Evolutionary conservation across 2,888 invertebrate genomes (phyloP).

Genomic region (Xanthorhoe designata): DNA sequence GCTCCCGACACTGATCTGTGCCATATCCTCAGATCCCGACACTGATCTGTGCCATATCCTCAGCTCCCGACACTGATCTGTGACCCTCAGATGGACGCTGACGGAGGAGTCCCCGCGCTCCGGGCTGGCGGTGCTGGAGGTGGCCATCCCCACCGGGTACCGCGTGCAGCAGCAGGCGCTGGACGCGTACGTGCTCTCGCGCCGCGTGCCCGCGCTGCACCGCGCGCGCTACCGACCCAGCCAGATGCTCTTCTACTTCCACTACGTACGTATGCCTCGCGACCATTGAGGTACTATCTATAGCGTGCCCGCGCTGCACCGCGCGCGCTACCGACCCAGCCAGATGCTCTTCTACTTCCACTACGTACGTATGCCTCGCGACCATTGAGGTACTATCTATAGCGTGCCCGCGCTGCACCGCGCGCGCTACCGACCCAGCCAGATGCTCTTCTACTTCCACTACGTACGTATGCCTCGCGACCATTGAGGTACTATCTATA

Average conservation of each 20-base stretch:
- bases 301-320: too few species aligned
- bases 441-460: background rate
- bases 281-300: too few species aligned
- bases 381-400: too few species aligned
- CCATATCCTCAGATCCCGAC: too few species aligned
- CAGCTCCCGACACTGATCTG: background rate
- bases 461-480: background rate
- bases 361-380: too few species aligned
- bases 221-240: slow-evolving; percentile 92
- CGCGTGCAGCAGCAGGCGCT: slow-evolving; percentile 95
- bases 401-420: too few species aligned
- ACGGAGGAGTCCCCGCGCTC: slow-evolving; percentile 92
- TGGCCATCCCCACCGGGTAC: slow-evolving; percentile 95
- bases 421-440: too few species aligned
- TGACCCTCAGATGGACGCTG: slow-evolving; percentile 89
- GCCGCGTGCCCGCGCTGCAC: slow-evolving; percentile 91
- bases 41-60: too few species aligned
- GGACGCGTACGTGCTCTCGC: slow-evolving; percentile 93
- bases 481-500: too few species aligned
- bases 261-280: slow-evolving; percentile 92
- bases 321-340: too few species aligned
- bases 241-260: slow-evolving; percentile 96
- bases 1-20: too few species aligned
- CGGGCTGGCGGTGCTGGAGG: slow-evolving; percentile 95
- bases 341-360: too few species aligned